Base-by-base conservation (phyloP, 2,113 vertebrate genomes). In the Grus americana region DNA sequence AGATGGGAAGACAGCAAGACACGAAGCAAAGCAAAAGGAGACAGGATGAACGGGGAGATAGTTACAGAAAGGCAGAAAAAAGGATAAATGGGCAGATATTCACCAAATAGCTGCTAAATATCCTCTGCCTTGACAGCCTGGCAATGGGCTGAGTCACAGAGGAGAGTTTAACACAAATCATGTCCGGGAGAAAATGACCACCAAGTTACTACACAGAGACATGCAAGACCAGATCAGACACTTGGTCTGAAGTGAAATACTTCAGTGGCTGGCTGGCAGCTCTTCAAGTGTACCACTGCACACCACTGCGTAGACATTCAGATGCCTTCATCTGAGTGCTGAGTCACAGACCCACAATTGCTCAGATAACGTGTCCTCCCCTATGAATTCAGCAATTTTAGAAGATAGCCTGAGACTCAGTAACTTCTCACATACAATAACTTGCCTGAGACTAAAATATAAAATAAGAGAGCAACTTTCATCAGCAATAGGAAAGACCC, bases 401-500 rank as follows among this genome's bases (percentile, higher is more conserved):
- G 49, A 66, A 89, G 44, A 55, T 15, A 90, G 78, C 73, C 95
- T 93, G 86, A 96, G 95, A 96, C 27, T 63, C 30, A 92, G 29
- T 88, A 93, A 82, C 86, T 89, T 54, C 87, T 96, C 95, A 80
- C 87, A 89, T 65, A 86, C 62, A 95, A 68, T 90, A 75, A 92
- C 92, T 88, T 95, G 61, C 79, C 91, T 91, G 93, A 82, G 78
- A 94, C 59, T 82, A 89, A 92, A 95, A 93, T 68, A 93, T 92
- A 95, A 95, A 87, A 59, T 44, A 38, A 52, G 21, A 49, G 10
- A 62, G 17, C 23, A 72, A 11, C 29, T 75, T 86, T n/a, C 47
- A 72, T 15, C 78, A 68, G 15, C 17, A 75, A 21, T 10, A 57
- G 23, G 67, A 54, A 83, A 83, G 59, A 67, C 4, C 11, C 32